phyloP scores from a whole-genome alignment of 2,797 vertebrate species.

The Syndactyla subalaris region DNA sequence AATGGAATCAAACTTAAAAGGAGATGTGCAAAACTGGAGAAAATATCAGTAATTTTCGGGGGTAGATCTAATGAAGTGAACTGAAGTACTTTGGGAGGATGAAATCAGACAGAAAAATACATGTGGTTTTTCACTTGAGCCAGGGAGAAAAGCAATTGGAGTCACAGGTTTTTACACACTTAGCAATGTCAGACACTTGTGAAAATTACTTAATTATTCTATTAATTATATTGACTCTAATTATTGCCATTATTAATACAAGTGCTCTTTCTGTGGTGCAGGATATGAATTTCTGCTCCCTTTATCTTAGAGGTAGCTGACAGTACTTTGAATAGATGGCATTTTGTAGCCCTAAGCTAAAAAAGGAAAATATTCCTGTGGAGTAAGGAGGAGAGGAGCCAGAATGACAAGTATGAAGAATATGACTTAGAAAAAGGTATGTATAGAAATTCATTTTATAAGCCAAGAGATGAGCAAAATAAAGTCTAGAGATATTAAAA shows the following conservation, averaged over 20 bases:
- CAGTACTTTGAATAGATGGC: background rate
- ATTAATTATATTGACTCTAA: background rate
- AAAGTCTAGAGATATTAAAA: background rate
- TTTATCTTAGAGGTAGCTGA: background rate
- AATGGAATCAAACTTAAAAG: background rate
- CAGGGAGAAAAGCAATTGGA: fast-evolving
- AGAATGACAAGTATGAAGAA: background rate
- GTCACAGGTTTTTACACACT: background rate
- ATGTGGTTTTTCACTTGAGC: background rate
- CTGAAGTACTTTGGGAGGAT: background rate
- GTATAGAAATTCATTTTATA: background rate
- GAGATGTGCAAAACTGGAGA: background rate
- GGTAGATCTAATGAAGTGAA: background rate
- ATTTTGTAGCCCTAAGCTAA: background rate
- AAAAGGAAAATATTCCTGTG: too few species aligned
- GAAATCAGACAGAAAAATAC: background rate
- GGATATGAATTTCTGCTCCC: background rate
- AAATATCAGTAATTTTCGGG: background rate
- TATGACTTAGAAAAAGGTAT: background rate
- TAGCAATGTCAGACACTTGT: background rate
- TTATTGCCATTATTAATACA: background rate
- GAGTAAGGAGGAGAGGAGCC: background rate
- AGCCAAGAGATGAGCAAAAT: background rate
- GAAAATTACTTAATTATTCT: background rate
- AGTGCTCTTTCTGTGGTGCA: background rate